phyloP scores from a whole-genome alignment of 2,888 invertebrate genomes.

The Aspidiotus rigidus region DNA sequence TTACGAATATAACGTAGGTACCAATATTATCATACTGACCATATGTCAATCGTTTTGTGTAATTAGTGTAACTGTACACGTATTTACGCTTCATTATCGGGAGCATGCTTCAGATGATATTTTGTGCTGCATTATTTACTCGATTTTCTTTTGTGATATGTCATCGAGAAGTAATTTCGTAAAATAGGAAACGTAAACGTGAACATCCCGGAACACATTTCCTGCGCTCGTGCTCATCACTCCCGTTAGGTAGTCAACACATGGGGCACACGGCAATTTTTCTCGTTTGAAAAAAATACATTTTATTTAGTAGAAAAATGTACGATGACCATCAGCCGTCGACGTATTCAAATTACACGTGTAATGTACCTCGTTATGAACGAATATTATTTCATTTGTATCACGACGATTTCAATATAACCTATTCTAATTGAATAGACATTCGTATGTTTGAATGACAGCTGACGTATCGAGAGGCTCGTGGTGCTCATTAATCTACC shows the following conservation, averaged over 20 bases:
- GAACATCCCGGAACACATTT: background rate
- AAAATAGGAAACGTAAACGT: constrained; percentile 4
- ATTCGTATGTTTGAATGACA: too few relatives aligned
- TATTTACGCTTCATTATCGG: too few relatives aligned
- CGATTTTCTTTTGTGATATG: constrained; percentile 1
- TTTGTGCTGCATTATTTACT: background rate
- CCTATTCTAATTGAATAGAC: too few relatives aligned
- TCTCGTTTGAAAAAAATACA: background rate
- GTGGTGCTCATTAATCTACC: too few relatives aligned
- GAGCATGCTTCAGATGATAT: background rate
- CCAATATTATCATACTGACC: background rate
- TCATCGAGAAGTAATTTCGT: background rate
- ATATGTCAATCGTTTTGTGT: background rate
- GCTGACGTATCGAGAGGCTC: too few relatives aligned
- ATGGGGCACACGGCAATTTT: background rate
- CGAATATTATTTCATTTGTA: too few relatives aligned
- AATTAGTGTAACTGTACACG: background rate
- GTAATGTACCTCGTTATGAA: too few relatives aligned
- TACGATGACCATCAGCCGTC: background rate
- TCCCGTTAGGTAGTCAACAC: background rate
- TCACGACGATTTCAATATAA: too few relatives aligned
- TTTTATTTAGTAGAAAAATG: constrained; percentile 1
- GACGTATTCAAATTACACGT: background rate
- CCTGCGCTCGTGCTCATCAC: background rate
- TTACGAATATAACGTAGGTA: too few relatives aligned